Percentiles rank a stretch among this genome's conserved stretches.
Conservation (phyloP, 2,888 invertebrate species). For the Metalampra italica region DNA sequence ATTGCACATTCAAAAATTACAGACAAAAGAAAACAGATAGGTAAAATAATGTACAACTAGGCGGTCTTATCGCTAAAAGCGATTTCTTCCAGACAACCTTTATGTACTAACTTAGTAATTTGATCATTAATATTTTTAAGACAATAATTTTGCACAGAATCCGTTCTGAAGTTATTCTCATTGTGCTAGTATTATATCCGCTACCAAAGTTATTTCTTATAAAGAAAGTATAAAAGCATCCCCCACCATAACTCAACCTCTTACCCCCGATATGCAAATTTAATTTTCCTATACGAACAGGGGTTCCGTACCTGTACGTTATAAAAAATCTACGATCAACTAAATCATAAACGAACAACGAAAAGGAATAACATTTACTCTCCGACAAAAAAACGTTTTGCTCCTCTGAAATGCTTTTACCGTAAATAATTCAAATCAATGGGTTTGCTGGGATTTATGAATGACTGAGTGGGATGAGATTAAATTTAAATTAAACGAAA, state of each 20-base stretch:
- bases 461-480: not conserved
- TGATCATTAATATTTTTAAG: too few species aligned
- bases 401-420: not conserved
- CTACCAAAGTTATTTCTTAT: not conserved
- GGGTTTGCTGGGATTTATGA: not conserved
- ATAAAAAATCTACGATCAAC: slow-evolving; percentile 40
- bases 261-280: slow-evolving; percentile 34
- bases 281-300: slow-evolving; percentile 35
- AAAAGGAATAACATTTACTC: slow-evolving; percentile 4
- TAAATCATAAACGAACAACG: slow-evolving; percentile 35
- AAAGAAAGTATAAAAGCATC: not conserved
- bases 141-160: not conserved
- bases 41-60: too few species aligned
- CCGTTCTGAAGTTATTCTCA: not conserved
- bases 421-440: not conserved
- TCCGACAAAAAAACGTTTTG: not conserved
- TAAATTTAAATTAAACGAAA: not conserved
- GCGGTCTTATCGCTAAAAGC: too few species aligned
- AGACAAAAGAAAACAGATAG: too few species aligned
- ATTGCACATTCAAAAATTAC: too few species aligned
- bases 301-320: slow-evolving; percentile 15
- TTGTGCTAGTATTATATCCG: not conserved
- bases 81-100: too few species aligned
- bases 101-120: too few species aligned
- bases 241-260: slow-evolving; percentile 15